Base-by-base conservation (phyloP, 2,797 vertebrate species). In the Gallirallus australis region DNA sequence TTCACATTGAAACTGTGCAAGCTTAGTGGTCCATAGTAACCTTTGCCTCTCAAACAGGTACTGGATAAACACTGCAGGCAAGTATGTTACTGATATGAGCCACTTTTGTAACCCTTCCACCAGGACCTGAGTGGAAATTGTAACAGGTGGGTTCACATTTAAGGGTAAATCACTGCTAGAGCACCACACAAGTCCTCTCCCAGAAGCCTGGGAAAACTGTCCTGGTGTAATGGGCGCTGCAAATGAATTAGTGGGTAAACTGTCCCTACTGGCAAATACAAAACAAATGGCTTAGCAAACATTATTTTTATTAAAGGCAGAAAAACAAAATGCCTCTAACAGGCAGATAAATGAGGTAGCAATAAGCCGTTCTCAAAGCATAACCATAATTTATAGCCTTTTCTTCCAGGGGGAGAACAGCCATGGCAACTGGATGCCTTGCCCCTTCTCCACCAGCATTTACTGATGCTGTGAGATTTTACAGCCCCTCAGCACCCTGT, bases 401-500 rank as follows among this genome's bases (percentile, higher is more conserved):
- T 83, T 68, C 31, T 75, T 61, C 56, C 1, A 3, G 25, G 31
- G n/a, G 37, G 37, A 52, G 42, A 85, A 47, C 9, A 60, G 52
- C 31, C 47, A 78, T 4, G 20, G 45, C 40, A 86, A 63, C 54
- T 37, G 37, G 40, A 35, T 31, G 45, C 52, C 42, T 70, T 48
- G 42, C 19, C 25, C 11, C 14, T 64, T 61, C 63, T 54, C 59
- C 52, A 17, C 14, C 54, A 39, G 25, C 0, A 0, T 17, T 24
- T 35, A 35, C 28, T 0, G 0, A 6, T 0, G 0, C 0, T 11
- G 33, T 0, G 2, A 31, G 60, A 20, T 42, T 72, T 82, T 20
- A 6, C 23, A 89, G 50, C 40, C 8, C 30, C 86, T 27, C 30
- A 33, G 8, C 0, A 1, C 18, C 30, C 2, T 0, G 2, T 48